These are phyloP conservation scores for Sebastes goodei DNA, from an alignment of 2,797 vertebrate genomes.

Conservation along the genomic window DNA sequence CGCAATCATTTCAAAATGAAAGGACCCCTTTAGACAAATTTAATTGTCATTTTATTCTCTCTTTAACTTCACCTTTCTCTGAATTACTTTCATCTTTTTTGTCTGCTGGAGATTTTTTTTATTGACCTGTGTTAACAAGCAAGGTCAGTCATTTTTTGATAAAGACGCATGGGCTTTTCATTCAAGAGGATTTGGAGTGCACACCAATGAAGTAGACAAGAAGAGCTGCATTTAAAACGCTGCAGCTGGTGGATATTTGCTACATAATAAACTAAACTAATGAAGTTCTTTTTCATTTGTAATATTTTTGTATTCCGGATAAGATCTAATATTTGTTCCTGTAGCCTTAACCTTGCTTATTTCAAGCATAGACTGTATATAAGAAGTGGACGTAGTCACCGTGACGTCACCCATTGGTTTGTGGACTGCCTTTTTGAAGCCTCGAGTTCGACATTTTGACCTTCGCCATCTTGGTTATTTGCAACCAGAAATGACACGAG, in stretches of 20 bases:
- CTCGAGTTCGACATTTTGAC: too few species aligned
- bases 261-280: neutral
- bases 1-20: neutral
- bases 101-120: conserved; percentile 15
- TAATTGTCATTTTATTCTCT: neutral
- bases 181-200: neutral
- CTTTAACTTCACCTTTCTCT: neutral
- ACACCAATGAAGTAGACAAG: neutral
- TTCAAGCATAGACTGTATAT: neutral
- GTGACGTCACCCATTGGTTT: too few species aligned
- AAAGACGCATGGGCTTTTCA: neutral
- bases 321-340: neutral
- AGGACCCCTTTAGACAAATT: neutral
- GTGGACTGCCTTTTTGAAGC: too few species aligned
- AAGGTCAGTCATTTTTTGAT: neutral
- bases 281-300: neutral
- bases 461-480: too few species aligned
- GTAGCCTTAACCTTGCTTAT: neutral
- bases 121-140: conserved; percentile 27
- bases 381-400: too few species aligned
- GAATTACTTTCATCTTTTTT: conserved; percentile 14
- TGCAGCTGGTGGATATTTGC: neutral
- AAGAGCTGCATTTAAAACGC: neutral
- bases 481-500: too few species aligned
- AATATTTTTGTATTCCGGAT: neutral